phyloP scores from a whole-genome alignment of 2,113 vertebrate species.

The Hylia prasina region DNA sequence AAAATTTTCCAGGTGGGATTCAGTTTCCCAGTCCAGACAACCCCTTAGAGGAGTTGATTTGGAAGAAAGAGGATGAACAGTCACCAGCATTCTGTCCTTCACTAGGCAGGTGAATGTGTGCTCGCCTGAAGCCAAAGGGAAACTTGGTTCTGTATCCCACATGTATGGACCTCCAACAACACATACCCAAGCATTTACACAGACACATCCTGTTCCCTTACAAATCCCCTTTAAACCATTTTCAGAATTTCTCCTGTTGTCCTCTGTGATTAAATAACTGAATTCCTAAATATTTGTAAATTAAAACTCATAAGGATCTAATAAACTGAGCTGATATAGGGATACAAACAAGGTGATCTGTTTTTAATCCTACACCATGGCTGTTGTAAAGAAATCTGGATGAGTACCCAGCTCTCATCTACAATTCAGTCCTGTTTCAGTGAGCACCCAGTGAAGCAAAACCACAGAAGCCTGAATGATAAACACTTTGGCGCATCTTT shows the following conservation, averaged over 20 bases:
- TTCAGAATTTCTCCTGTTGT: background rate
- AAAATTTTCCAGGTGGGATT: background rate
- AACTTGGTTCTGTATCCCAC: background rate
- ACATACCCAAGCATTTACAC: background rate
- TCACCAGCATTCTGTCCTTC: background rate
- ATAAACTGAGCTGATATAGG: background rate
- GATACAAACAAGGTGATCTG: background rate
- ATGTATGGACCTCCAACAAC: accelerated
- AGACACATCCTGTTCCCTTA: background rate
- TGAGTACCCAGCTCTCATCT: background rate
- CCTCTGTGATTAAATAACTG: background rate
- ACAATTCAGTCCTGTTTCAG: background rate
- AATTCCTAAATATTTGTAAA: background rate
- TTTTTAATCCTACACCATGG: background rate
- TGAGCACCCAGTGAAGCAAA: background rate
- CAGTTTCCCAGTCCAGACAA: background rate
- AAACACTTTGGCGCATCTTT: background rate
- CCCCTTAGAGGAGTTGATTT: accelerated
- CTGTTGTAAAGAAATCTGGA: background rate
- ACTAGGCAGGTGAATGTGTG: background rate
- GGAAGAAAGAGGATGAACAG: background rate
- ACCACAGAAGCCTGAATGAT: background rate
- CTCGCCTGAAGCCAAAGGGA: background rate
- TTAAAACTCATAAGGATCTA: background rate
- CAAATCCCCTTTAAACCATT: background rate